Conservation (phyloP, 2,888 invertebrate genomes). For the Ichneumoninae sp. region DNA sequence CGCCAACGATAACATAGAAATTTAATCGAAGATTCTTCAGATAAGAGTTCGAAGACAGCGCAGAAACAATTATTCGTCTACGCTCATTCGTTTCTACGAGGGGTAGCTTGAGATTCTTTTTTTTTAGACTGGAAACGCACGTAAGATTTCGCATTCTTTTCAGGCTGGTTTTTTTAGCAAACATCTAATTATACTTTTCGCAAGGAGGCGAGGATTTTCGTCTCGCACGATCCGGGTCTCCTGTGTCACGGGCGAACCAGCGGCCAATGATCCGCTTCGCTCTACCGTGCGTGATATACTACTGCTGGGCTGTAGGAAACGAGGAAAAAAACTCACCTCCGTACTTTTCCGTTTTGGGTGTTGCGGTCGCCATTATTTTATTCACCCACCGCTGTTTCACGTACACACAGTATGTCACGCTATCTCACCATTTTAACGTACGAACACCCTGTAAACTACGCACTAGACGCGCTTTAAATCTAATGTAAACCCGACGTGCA, state of each 20-base stretch:
- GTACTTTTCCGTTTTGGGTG: conserved; percentile 82
- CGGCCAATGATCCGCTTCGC: conserved; percentile 63
- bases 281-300: conserved; percentile 56
- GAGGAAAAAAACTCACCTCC: conserved; percentile 76
- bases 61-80: background rate
- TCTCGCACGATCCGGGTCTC: conserved; percentile 34
- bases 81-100: background rate
- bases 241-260: conserved; percentile 54
- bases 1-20: conserved; percentile 3
- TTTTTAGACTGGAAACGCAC: background rate
- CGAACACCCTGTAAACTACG: conserved; percentile 77
- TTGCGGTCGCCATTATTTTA: conserved; percentile 78
- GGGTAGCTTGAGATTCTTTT: background rate
- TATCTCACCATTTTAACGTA: conserved; percentile 80
- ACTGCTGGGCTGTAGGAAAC: conserved; percentile 16
- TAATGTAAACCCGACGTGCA: conserved; percentile 82
- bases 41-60: background rate
- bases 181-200: background rate
- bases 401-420: conserved; percentile 67
- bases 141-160: background rate
- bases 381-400: conserved; percentile 63
- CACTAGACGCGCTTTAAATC: conserved; percentile 81
- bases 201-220: background rate
- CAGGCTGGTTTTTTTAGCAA: background rate
- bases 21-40: conserved; percentile 7